phyloP scores from a whole-genome alignment of 2,888 invertebrate species.

The Dasypogon diadema region DNA sequence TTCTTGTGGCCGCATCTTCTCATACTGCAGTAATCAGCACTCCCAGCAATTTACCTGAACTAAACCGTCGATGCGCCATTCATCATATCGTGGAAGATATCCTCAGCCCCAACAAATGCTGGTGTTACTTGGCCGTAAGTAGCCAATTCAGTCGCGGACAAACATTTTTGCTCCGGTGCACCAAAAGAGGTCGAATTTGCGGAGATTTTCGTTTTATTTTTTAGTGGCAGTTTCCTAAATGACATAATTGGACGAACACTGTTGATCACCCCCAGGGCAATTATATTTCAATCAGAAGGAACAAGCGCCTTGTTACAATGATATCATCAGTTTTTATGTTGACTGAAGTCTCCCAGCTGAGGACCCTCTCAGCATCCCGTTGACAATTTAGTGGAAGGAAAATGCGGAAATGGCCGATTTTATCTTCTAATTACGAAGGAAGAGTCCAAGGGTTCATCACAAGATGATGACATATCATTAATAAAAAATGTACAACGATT shows the following conservation, averaged over 20 bases:
- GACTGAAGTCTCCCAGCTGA: neutral
- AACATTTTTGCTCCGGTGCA: neutral
- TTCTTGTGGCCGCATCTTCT: neutral
- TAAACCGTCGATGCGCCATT: conserved; percentile 35
- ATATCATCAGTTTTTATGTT: conserved; percentile 43
- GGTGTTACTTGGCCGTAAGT: neutral
- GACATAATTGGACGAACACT: conserved; percentile 53
- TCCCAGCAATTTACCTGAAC: conserved; percentile 41
- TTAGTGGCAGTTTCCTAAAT: conserved; percentile 47
- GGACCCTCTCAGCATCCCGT: conserved; percentile 6
- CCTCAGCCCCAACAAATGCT: conserved; percentile 13
- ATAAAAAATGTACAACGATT: too few species aligned
- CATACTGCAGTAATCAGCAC: conserved; percentile 46
- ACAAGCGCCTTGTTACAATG: conserved; percentile 49
- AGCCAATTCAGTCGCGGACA: neutral
- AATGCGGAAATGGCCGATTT: conserved; percentile 29
- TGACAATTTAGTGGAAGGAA: neutral
- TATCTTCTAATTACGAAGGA: conserved; percentile 11
- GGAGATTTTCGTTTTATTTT: neutral
- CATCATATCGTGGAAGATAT: conserved; percentile 40
- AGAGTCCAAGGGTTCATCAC: too few species aligned
- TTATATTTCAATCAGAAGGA: conserved; percentile 54
- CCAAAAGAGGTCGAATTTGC: conserved; percentile 4
- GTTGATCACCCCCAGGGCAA: conserved; percentile 47
- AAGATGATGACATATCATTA: too few species aligned